These are phyloP conservation scores for Montifringilla adamsi DNA, from an alignment of 2,113 vertebrate genomes.

Conservation along the genomic window DNA sequence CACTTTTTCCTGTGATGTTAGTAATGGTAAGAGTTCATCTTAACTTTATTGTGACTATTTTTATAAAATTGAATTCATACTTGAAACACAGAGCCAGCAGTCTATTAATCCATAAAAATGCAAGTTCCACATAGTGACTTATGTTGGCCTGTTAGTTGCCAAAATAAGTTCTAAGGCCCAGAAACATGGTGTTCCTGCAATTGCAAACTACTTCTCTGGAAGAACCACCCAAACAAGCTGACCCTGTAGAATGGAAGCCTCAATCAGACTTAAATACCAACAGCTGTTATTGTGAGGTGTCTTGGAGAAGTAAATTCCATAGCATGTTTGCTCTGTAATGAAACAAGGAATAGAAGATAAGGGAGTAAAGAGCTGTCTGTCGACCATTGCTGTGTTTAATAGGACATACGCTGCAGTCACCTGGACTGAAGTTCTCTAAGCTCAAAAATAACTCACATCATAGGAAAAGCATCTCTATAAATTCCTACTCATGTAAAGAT, in stretches of 20 bases:
- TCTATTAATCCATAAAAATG: neutral
- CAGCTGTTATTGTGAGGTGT: neutral
- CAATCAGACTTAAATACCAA: neutral
- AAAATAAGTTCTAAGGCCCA: neutral
- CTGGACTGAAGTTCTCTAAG: neutral
- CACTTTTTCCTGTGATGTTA: neutral
- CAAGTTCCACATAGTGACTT: neutral
- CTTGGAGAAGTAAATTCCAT: neutral
- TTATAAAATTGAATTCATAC: neutral
- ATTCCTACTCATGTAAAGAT: neutral
- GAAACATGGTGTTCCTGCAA: neutral
- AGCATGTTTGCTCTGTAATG: neutral
- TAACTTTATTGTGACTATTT: neutral
- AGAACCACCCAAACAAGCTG: neutral
- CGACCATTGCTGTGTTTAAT: neutral
- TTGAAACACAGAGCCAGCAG: neutral
- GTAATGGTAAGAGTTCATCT: neutral
- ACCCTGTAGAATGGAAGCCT: neutral
- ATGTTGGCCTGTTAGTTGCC: neutral
- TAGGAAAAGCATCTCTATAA: neutral
- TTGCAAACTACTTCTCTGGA: neutral
- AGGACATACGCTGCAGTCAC: accelerated
- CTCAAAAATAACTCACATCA: neutral
- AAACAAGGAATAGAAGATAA: neutral
- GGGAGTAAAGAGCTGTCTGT: neutral